These are phyloP conservation scores for Mimas tiliae DNA, from an alignment of 2,888 invertebrate genomes.

Conservation along the genomic window DNA sequence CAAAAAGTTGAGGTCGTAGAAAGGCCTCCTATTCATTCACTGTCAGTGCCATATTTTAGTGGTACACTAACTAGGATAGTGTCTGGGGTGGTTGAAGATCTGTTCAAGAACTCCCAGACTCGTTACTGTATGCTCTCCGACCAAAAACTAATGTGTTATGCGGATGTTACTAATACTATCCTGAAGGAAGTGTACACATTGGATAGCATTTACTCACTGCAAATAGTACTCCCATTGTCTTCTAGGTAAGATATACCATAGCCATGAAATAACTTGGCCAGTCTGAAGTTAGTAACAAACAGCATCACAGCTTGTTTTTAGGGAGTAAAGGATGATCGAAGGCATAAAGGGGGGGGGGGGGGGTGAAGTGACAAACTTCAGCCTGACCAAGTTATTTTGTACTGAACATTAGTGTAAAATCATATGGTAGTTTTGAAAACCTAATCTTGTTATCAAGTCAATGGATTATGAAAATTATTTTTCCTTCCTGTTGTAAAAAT, in stretches of 20 bases:
- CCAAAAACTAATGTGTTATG: slow-evolving; percentile 89
- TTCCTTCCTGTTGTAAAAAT: too few species aligned
- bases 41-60: slow-evolving; percentile 81
- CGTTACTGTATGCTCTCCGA: slow-evolving; percentile 89
- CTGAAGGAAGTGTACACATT: slow-evolving; percentile 89
- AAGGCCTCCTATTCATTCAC: slow-evolving; percentile 78
- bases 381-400: too few species aligned
- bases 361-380: too few species aligned
- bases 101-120: slow-evolving; percentile 90
- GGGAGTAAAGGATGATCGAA: too few species aligned
- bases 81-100: slow-evolving; percentile 87
- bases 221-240: slow-evolving; percentile 84
- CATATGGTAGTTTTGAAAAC: too few species aligned
- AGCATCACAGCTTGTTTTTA: too few species aligned
- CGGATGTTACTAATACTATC: slow-evolving; percentile 88
- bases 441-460: too few species aligned
- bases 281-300: too few species aligned
- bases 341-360: too few species aligned
- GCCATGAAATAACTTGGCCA: too few species aligned
- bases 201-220: slow-evolving; percentile 87
- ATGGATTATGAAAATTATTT: too few species aligned
- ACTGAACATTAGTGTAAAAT: too few species aligned
- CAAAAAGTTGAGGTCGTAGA: slow-evolving; percentile 68
- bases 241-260: slow-evolving; percentile 57
- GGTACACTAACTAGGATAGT: slow-evolving; percentile 86